phyloP scores from a whole-genome alignment of 1,140 invertebrate species.

The Zaprionus vittiger region DNA sequence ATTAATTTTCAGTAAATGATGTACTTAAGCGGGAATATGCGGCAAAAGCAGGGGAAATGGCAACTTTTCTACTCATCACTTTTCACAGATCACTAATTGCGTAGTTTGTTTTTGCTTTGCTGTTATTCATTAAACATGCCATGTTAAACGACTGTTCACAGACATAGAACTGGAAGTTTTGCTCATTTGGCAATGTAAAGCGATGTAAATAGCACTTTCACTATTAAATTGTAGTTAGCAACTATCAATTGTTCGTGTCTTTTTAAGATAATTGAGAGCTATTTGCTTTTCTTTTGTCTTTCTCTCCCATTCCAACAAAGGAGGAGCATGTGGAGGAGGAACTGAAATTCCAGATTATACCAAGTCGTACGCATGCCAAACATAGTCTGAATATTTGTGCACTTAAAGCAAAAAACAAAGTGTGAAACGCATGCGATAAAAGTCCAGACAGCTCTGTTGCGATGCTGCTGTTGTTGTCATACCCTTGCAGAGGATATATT shows the following conservation, averaged over 20 bases:
- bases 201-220: background rate
- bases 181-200: background rate
- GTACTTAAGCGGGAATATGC: background rate
- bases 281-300: background rate
- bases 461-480: background rate
- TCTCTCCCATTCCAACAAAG: background rate
- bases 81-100: background rate
- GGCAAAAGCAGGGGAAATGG: background rate
- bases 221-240: background rate
- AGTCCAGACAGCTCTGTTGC: conserved; percentile 23
- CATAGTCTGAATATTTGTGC: conserved; percentile 61
- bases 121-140: background rate
- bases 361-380: conserved; percentile 71
- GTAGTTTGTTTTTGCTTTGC: background rate
- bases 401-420: conserved; percentile 47
- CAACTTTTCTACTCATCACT: background rate
- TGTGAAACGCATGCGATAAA: conserved; percentile 77
- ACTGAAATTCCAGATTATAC: conserved; percentile 65
- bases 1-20: conserved; percentile 14
- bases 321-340: conserved; percentile 14
- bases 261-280: conserved; percentile 8
- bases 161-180: background rate
- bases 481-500: too few species aligned
- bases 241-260: background rate
- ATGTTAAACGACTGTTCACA: background rate